Evolutionary conservation across 2,113 vertebrate species (phyloP).

Genomic region (Paraplagusia blochii): DNA sequence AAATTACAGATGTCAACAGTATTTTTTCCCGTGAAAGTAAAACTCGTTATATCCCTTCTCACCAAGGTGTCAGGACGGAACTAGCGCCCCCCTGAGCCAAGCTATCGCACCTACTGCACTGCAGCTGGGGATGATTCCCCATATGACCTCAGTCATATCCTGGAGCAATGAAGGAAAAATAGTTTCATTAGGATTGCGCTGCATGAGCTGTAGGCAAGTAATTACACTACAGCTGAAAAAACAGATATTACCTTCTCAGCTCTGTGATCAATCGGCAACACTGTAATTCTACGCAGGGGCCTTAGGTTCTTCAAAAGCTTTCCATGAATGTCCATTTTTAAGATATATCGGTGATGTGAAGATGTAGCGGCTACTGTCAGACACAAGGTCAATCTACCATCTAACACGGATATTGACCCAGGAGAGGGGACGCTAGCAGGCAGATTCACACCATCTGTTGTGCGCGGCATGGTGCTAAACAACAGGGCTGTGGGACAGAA

Average conservation of each 20-base stretch:
- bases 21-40: no score
- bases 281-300: slow-evolving; percentile 18
- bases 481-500: no score
- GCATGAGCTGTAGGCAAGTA: slow-evolving; percentile 50
- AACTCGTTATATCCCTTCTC: no score
- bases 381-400: no score
- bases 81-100: slow-evolving; percentile 16
- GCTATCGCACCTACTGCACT: slow-evolving; percentile 24
- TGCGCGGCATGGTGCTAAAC: no score
- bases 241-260: slow-evolving; percentile 34
- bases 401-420: no score
- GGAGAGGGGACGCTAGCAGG: no score
- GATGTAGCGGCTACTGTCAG: no score
- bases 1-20: no score
- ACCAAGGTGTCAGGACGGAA: background rate
- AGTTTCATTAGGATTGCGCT: slow-evolving; percentile 53
- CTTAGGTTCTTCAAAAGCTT: slow-evolving; percentile 19
- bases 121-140: slow-evolving; percentile 59
- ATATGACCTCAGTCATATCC: slow-evolving; percentile 51
- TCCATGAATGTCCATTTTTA: background rate
- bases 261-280: slow-evolving; percentile 31
- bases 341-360: no score
- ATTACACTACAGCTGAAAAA: slow-evolving; percentile 42
- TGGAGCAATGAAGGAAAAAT: slow-evolving; percentile 32
- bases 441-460: no score